phyloP scores from a whole-genome alignment of 2,888 invertebrate species.

The Suillia variegata region DNA sequence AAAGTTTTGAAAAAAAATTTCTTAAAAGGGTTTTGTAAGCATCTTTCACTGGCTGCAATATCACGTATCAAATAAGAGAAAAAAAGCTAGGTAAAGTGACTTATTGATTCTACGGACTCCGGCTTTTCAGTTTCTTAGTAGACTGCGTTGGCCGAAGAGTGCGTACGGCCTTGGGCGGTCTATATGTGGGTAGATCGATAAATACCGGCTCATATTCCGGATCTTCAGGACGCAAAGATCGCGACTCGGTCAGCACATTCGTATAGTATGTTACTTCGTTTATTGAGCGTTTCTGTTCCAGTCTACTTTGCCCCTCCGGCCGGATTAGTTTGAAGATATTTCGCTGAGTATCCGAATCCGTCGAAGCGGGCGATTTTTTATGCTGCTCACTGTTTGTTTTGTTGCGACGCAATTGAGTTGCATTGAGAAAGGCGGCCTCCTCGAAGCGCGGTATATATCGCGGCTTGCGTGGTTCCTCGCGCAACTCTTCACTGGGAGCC shows the following conservation, averaged over 20 bases:
- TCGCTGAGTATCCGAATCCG: constrained; percentile 38
- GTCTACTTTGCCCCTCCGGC: constrained; percentile 19
- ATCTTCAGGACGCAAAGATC: constrained; percentile 49
- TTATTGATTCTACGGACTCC: too few species aligned
- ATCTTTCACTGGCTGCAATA: not conserved
- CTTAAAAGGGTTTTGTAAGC: too few species aligned
- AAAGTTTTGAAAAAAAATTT: not conserved
- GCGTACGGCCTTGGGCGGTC: constrained; percentile 55
- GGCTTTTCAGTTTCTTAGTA: too few species aligned
- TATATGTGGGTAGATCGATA: constrained; percentile 68
- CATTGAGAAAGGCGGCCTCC: constrained; percentile 42
- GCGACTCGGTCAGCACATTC: constrained; percentile 46
- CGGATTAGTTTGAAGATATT: constrained; percentile 55
- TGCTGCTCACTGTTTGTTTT: constrained; percentile 8
- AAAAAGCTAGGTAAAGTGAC: too few species aligned
- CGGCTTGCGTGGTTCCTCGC: constrained; percentile 59
- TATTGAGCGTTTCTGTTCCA: constrained; percentile 11
- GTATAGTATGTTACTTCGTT: constrained; percentile 52
- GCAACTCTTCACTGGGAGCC: constrained; percentile 37
- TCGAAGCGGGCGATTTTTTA: constrained; percentile 18
- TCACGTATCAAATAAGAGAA: too few species aligned
- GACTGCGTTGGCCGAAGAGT: not conserved
- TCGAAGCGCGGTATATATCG: constrained; percentile 70
- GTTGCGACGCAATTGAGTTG: constrained; percentile 7
- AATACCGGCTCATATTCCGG: constrained; percentile 58